Evolutionary conservation across 2,888 invertebrate genomes (phyloP).

Genomic region (Syritta pipiens): DNA sequence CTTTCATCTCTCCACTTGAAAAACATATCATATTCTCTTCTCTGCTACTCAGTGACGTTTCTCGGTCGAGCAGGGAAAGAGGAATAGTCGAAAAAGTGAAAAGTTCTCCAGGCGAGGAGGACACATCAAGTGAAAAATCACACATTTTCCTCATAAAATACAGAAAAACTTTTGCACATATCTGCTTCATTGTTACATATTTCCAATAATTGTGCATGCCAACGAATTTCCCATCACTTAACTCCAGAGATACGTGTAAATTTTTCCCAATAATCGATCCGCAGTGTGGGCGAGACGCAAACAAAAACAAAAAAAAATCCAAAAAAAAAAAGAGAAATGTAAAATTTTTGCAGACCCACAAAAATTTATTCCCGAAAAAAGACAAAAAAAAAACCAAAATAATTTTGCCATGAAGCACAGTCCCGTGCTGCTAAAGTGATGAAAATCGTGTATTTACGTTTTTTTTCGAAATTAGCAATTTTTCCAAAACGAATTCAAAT

Average conservation of each 20-base stretch:
- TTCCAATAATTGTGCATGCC: not conserved
- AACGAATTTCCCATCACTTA: not conserved
- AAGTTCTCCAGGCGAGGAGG: slow-evolving; percentile 67
- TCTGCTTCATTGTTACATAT: not conserved
- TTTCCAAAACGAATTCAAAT: slow-evolving; percentile 11
- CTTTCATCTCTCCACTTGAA: not conserved
- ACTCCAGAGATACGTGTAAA: slow-evolving; percentile 20
- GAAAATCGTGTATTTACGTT: slow-evolving; percentile 31
- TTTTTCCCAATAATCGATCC: slow-evolving; percentile 63
- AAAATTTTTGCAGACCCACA: slow-evolving; percentile 42
- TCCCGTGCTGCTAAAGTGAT: slow-evolving; percentile 43
- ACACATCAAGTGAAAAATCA: slow-evolving; percentile 46
- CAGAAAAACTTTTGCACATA: slow-evolving; percentile 10
- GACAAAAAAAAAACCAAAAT: slow-evolving; percentile 9
- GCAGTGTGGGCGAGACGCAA: slow-evolving; percentile 63
- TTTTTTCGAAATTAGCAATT: slow-evolving; percentile 17
- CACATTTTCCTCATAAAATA: slow-evolving; percentile 41
- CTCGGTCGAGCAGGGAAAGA: slow-evolving; percentile 49
- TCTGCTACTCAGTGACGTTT: slow-evolving; percentile 62
- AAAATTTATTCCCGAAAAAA: slow-evolving; percentile 18
- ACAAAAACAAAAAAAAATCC: slow-evolving; percentile 59
- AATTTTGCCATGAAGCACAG: slow-evolving; percentile 15
- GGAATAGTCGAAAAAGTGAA: slow-evolving; percentile 63
- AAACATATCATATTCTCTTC: slow-evolving; percentile 17
- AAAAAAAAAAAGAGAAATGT: slow-evolving; percentile 41